Percentiles rank a stretch among this genome's conserved stretches.
These are phyloP conservation scores for Pleuronectes platessa DNA, from an alignment of 2,113 vertebrate genomes.

Conservation along the genomic window DNA sequence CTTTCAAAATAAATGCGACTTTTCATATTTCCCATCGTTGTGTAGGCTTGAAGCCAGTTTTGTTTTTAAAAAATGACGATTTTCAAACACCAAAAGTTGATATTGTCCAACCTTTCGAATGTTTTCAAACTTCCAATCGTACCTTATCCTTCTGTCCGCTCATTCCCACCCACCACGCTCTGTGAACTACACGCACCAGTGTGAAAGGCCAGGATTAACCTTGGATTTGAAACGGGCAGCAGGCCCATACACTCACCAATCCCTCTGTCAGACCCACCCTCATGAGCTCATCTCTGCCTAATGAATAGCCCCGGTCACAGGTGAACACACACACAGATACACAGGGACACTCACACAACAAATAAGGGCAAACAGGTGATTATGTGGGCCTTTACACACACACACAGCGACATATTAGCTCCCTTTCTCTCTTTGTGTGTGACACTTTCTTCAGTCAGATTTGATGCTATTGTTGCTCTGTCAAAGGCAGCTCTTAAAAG, in stretches of 20 bases:
- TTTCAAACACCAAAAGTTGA: neutral
- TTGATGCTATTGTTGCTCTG: constrained; percentile 62
- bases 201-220: constrained; percentile 81
- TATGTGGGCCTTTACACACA: constrained; percentile 26
- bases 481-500: constrained; percentile 49
- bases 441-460: constrained; percentile 50
- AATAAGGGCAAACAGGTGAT: constrained; percentile 34
- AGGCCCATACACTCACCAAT: constrained; percentile 55
- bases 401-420: constrained; percentile 31
- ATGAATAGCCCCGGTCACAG: constrained; percentile 65
- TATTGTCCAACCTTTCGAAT: neutral
- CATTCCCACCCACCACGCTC: constrained; percentile 53
- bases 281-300: constrained; percentile 69
- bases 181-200: constrained; percentile 57
- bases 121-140: constrained; percentile 18
- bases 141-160: neutral
- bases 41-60: neutral
- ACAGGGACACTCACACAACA: constrained; percentile 49
- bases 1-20: neutral
- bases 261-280: constrained; percentile 57
- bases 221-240: constrained; percentile 66
- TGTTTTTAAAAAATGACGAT: neutral
- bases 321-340: constrained; percentile 63
- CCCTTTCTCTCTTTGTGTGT: constrained; percentile 44
- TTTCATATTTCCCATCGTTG: neutral